Evolutionary conservation across 2,888 invertebrate species (phyloP).

Genomic region (Thysanoteuthis rhombus): DNA sequence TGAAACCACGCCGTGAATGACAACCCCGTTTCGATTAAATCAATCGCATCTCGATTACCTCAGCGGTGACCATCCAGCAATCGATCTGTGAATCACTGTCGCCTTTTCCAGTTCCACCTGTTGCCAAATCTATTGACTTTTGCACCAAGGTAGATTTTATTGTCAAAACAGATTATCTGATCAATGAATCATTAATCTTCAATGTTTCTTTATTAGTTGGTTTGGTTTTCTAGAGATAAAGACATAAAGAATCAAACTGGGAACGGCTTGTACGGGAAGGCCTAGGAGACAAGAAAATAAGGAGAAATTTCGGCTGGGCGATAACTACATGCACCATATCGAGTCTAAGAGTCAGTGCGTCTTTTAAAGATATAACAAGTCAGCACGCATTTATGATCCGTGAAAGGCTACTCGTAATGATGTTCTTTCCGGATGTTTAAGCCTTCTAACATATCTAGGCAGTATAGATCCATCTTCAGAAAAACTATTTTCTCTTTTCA

Average conservation of each 20-base stretch:
- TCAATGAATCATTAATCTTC: background rate
- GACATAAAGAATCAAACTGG: background rate
- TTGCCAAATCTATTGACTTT: background rate
- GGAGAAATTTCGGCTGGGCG: no score
- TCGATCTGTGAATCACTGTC: background rate
- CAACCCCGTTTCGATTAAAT: background rate
- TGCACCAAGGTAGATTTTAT: background rate
- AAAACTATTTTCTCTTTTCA: no score
- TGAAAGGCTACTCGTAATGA: no score
- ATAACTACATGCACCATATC: no score
- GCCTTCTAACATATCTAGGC: no score
- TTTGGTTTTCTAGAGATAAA: background rate
- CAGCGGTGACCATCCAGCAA: background rate
- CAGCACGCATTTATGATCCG: no score
- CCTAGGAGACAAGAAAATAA: no score
- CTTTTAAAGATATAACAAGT: no score
- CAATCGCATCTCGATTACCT: background rate
- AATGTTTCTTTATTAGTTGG: background rate
- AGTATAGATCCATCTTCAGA: no score
- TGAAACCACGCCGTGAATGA: background rate
- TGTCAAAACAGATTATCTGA: background rate
- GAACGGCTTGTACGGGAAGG: background rate
- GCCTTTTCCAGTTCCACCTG: background rate
- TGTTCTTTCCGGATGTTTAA: no score
- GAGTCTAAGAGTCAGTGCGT: no score